Evolutionary conservation across 2,888 invertebrate species (phyloP).

Genomic region (Drosophila anomelani): DNA sequence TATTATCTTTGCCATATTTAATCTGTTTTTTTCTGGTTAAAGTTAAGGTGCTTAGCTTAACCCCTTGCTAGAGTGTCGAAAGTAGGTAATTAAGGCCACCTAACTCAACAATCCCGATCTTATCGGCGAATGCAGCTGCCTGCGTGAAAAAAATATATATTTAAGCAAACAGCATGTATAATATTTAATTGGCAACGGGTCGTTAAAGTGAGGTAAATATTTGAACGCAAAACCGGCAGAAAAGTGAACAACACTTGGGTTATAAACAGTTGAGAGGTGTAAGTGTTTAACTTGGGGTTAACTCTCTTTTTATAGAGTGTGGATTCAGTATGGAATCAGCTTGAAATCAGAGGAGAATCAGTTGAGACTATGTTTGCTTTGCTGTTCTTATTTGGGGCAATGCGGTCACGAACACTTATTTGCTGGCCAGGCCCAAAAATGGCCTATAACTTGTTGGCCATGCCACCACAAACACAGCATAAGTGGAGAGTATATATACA

Average conservation of each 20-base stretch:
- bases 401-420: slow-evolving; percentile 65
- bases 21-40: neutral
- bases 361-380: slow-evolving; percentile 16
- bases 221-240: slow-evolving; percentile 18
- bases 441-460: slow-evolving; percentile 70
- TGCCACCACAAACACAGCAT: slow-evolving; percentile 41
- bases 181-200: slow-evolving; percentile 52
- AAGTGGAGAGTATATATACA: neutral
- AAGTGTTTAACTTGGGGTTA: slow-evolving; percentile 7
- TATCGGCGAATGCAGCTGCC: slow-evolving; percentile 32
- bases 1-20: neutral
- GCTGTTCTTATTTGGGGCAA: slow-evolving; percentile 62
- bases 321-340: neutral
- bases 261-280: slow-evolving; percentile 8
- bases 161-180: slow-evolving; percentile 16
- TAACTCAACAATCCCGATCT: neutral
- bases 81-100: slow-evolving; percentile 3
- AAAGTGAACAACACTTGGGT: slow-evolving; percentile 21
- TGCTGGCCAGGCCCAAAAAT: slow-evolving; percentile 63
- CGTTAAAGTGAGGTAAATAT: slow-evolving; percentile 59
- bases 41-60: neutral
- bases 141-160: slow-evolving; percentile 9
- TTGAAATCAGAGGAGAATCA: slow-evolving; percentile 3
- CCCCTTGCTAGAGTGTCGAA: neutral
- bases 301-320: slow-evolving; percentile 1